Percentiles rank a stretch among this genome's conserved stretches.
Conservation (phyloP, 2,888 invertebrate genomes). For the Acleris emargana region DNA sequence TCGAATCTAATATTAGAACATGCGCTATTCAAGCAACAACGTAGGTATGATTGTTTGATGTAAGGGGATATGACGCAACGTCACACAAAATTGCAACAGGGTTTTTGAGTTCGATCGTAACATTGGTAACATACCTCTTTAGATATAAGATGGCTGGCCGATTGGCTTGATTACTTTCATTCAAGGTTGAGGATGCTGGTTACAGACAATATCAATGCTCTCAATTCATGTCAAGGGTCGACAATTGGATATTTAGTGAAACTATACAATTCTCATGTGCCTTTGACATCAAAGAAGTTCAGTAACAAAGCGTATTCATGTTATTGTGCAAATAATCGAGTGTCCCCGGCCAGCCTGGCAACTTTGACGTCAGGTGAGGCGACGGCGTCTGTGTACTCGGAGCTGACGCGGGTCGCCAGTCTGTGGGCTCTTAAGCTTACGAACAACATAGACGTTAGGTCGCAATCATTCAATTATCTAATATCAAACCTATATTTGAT, state of each 20-base stretch:
- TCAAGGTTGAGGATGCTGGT: not conserved
- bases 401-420: slow-evolving; percentile 43
- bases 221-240: too few relatives aligned
- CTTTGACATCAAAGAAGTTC: slow-evolving; percentile 30
- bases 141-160: slow-evolving; percentile 16
- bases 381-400: slow-evolving; percentile 48
- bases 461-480: slow-evolving; percentile 16
- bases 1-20: slow-evolving; percentile 56
- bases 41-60: slow-evolving; percentile 48
- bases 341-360: slow-evolving; percentile 40
- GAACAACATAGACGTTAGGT: slow-evolving; percentile 4
- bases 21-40: slow-evolving; percentile 53
- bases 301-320: slow-evolving; percentile 18
- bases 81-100: slow-evolving; percentile 25
- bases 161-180: not conserved
- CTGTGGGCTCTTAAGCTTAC: slow-evolving; percentile 50
- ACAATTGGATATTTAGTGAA: not conserved
- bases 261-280: slow-evolving; percentile 4
- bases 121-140: slow-evolving; percentile 7
- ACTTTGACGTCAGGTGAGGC: slow-evolving; percentile 42
- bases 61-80: slow-evolving; percentile 36
- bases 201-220: not conserved
- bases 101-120: slow-evolving; percentile 3
- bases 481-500: not conserved
- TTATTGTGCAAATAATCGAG: slow-evolving; percentile 44